phyloP scores from a whole-genome alignment of 2,113 vertebrate genomes.

The Psittacula cyanocephala region DNA sequence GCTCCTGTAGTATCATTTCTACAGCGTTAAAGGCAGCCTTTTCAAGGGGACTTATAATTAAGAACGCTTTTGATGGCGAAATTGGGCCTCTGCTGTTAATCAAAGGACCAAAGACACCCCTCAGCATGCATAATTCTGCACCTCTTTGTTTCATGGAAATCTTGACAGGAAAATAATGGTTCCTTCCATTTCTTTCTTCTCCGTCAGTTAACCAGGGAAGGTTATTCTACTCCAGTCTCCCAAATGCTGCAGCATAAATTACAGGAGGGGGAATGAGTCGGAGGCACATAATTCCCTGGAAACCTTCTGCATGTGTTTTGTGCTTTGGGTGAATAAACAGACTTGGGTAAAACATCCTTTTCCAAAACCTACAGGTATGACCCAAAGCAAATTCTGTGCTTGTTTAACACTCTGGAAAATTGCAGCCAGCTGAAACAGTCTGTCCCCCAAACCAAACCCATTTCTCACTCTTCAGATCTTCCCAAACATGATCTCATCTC shows the following conservation, averaged over 20 bases:
- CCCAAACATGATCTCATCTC: background rate
- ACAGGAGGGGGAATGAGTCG: background rate
- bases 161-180: constrained; percentile 65
- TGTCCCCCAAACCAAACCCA: background rate
- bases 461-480: background rate
- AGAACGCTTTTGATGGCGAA: constrained; percentile 50
- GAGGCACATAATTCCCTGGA: background rate
- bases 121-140: constrained; percentile 65
- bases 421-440: background rate
- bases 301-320: background rate
- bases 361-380: background rate
- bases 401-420: background rate
- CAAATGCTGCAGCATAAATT: constrained; percentile 49
- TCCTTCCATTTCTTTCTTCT: constrained; percentile 61
- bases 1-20: constrained; percentile 43
- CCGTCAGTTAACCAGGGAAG: constrained; percentile 48
- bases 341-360: background rate
- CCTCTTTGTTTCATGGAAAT: constrained; percentile 65
- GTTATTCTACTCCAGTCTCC: constrained; percentile 34
- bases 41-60: constrained; percentile 65
- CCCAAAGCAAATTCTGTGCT: background rate
- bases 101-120: constrained; percentile 58
- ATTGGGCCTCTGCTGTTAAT: constrained; percentile 62
- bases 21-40: constrained; percentile 34
- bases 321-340: background rate